Evolutionary conservation across 2,888 invertebrate genomes (phyloP).

Genomic region (Heliconius ethilla): DNA sequence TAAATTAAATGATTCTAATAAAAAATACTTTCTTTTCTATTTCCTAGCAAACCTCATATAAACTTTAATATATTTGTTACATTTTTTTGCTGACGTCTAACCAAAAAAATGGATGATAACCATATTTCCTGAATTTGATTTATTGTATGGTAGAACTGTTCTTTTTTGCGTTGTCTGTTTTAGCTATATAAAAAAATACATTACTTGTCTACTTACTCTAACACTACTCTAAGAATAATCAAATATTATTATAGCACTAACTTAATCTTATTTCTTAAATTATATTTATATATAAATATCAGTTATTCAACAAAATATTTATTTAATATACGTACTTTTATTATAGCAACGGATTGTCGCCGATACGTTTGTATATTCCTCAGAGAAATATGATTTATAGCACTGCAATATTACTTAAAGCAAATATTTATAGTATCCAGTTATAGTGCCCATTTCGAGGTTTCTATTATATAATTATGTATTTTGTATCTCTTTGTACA

Average conservation of each 20-base stretch:
- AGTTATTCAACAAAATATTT: not conserved
- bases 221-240: too few species aligned
- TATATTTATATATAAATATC: not conserved
- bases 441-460: not conserved
- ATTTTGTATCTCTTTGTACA: too few species aligned
- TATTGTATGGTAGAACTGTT: slow-evolving; percentile 3
- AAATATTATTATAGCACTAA: too few species aligned
- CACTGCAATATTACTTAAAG: slow-evolving; percentile 2
- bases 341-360: slow-evolving; percentile 25
- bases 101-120: not conserved
- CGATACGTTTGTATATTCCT: slow-evolving; percentile 37
- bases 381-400: slow-evolving; percentile 38
- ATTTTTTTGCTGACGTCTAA: slow-evolving; percentile 1
- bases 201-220: too few species aligned
- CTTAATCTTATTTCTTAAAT: not conserved
- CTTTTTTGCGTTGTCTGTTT: not conserved
- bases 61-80: not conserved
- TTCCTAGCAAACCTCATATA: not conserved
- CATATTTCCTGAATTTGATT: slow-evolving; percentile 13
- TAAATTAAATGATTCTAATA: too few species aligned
- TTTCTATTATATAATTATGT: not conserved
- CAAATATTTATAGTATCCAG: slow-evolving; percentile 22
- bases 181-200: not conserved
- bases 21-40: not conserved
- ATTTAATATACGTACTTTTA: slow-evolving; percentile 5